These are phyloP conservation scores for Pitta sordida DNA, from an alignment of 2,113 vertebrate genomes.

Conservation along the genomic window DNA sequence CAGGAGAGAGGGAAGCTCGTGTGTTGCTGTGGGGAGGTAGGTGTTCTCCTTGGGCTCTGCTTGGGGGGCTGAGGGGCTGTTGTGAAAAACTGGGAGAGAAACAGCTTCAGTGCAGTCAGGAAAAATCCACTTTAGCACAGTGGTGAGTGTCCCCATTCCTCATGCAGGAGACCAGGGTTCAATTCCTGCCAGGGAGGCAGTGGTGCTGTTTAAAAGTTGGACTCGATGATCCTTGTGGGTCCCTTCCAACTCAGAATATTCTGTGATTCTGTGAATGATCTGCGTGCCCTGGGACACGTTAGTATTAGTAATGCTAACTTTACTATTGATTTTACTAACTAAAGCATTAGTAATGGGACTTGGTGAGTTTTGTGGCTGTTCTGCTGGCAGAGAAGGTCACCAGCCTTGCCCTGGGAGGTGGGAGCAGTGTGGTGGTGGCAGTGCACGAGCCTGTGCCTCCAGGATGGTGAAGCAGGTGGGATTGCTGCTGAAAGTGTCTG, in stretches of 20 bases:
- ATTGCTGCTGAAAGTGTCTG: background rate
- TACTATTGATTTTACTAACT: too few species aligned
- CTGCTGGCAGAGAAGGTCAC: background rate
- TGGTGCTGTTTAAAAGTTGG: too few species aligned
- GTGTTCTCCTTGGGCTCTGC: background rate
- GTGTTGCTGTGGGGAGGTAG: background rate
- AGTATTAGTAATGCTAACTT: too few species aligned
- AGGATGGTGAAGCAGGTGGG: background rate
- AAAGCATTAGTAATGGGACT: background rate
- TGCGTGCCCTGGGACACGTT: background rate
- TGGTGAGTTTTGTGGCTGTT: fast-evolving
- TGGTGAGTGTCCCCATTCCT: too few species aligned
- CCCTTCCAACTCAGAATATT: too few species aligned
- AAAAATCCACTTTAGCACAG: too few species aligned
- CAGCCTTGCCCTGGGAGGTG: background rate
- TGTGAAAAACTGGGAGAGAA: background rate
- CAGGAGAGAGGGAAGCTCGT: background rate
- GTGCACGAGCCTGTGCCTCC: background rate
- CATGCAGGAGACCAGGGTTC: too few species aligned
- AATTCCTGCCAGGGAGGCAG: too few species aligned
- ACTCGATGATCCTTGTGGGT: too few species aligned
- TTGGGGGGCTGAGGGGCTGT: fast-evolving
- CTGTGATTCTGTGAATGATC: too few species aligned
- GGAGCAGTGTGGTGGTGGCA: background rate
- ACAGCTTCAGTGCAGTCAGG: background rate